phyloP scores from a whole-genome alignment of 2,888 invertebrate species.

The Frankliniella fusca region DNA sequence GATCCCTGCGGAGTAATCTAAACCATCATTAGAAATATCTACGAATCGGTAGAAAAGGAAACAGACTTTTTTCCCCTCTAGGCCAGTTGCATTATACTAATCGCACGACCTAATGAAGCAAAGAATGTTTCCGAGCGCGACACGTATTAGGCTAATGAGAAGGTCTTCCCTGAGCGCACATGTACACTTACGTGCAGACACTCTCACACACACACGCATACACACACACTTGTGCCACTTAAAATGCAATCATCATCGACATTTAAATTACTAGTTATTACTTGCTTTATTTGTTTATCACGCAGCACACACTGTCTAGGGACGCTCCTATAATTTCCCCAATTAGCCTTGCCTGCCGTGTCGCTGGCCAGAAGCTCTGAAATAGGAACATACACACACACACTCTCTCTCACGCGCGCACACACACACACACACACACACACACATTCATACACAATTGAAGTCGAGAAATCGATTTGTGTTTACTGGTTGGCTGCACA shows the following conservation, averaged over 20 bases:
- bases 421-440: constrained; percentile 3
- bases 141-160: constrained; percentile 18
- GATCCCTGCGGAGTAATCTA: no score
- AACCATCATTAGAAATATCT: no score
- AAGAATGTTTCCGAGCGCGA: constrained; percentile 5
- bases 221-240: not conserved
- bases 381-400: not conserved
- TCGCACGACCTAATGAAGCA: constrained; percentile 14
- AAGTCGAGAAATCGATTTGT: not conserved
- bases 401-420: no score
- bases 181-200: not conserved
- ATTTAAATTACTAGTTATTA: constrained; percentile 21
- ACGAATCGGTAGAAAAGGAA: no score
- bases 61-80: no score
- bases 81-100: not conserved
- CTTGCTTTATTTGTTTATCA: constrained; percentile 18
- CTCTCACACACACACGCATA: not conserved
- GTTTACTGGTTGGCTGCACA: not conserved
- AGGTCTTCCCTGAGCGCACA: not conserved
- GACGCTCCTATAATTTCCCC: constrained; percentile 16
- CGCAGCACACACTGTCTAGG: not conserved
- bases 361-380: not conserved
- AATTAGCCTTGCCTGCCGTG: not conserved
- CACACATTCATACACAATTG: not conserved
- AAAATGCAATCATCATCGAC: constrained; percentile 23